A percentile compares a stretch with the other conserved stretches of the same genome.
phyloP scores from a whole-genome alignment of 2,113 vertebrate species.

The Elanoides forficatus region DNA sequence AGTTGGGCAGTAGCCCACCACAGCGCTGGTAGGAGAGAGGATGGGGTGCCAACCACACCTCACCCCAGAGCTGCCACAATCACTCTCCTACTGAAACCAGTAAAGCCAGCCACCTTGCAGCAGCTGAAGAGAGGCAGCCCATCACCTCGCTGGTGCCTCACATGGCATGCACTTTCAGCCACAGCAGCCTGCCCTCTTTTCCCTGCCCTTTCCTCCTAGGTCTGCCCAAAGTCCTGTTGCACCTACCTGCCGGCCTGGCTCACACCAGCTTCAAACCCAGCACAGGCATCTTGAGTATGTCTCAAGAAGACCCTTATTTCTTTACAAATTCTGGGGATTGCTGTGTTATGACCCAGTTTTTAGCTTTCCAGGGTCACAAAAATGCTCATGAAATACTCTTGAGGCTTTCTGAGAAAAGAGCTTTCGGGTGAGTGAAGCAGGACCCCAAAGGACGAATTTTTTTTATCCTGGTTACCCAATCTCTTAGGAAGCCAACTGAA shows the following conservation, averaged over 20 bases:
- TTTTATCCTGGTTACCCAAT: background rate
- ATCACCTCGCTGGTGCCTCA: background rate
- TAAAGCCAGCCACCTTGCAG: background rate
- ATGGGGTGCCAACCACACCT: background rate
- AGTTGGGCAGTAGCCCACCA: background rate
- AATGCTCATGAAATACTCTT: background rate
- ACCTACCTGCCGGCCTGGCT: background rate
- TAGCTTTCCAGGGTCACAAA: background rate
- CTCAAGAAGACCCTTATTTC: background rate
- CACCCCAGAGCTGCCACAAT: rapidly evolving
- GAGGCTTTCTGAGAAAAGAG: background rate
- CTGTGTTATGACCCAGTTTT: background rate
- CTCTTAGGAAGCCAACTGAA: background rate
- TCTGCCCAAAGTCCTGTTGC: background rate
- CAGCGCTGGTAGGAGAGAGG: rapidly evolving
- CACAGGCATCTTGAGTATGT: background rate
- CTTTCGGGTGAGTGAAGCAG: background rate
- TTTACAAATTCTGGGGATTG: background rate
- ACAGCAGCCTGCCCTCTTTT: background rate
- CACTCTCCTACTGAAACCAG: background rate
- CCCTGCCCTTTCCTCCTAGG: background rate
- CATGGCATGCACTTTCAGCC: background rate
- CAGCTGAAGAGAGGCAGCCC: background rate
- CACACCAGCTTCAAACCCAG: background rate
- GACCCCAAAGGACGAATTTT: background rate